Evolutionary conservation across 2,113 vertebrate species (phyloP), one percentile per base, ranked within the genome.

Genomic region (Xiphophorus maculatus): DNA sequence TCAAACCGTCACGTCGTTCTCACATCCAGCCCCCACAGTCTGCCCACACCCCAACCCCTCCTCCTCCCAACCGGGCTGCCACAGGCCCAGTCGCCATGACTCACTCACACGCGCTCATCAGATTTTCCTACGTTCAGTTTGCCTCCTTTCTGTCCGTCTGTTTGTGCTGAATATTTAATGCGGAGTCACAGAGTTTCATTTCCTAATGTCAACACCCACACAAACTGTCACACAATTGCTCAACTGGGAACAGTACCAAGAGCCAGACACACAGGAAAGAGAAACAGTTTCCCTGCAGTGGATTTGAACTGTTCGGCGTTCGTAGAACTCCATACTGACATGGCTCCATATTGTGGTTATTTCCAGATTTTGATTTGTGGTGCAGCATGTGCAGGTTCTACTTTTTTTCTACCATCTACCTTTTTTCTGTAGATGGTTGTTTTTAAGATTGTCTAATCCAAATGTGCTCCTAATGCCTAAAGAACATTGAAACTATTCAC

Each of bases 201-300:
- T 88, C 75, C 83, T 79, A 77, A 77, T 73, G 58, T 81, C 80
- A 76, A 82, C 86, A 79, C 77, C 75, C 81, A 73, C 80, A 67
- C 73, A 79, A 69, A 48, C 74, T 82, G 69, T 80, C 73, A 73
- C 13, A 74, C 73, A 63, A 74, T 51, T 29, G 54, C 72, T 79
- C 35, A 62, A 35, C 67, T 35, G 54, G 28, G 51, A 58, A 84
- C 65, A 73, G 78, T 63, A 40, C 51, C 60, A 48, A 68, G 78
- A 86, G 51, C 84, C 80, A 73, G 29, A 76, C 8, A 28, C 22
- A 22, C 42, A 32, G 19, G 69, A 54, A 51, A 60, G 29, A 64
- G 29, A 77, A 58, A 37, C 48, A 1, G 17, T 60, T 71, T 58
- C 77, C 25, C 58, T 32, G 15, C 15, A 25, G 54, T 15, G 27